Conservation (phyloP, 2,797 vertebrate species). For the Semaprochilodus insignis region DNA sequence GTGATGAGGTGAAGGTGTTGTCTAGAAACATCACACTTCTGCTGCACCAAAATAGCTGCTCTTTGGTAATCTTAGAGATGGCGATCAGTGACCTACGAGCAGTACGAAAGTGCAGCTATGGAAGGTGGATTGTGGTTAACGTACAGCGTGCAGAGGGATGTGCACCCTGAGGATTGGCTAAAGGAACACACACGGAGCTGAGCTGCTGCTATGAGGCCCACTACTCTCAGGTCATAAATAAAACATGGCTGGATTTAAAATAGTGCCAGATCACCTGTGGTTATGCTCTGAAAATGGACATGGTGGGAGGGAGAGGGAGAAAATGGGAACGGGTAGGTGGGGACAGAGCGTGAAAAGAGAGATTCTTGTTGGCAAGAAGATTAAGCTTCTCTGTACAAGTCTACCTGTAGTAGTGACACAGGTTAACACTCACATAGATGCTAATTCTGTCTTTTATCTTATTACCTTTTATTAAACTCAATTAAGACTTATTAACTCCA, state of each 20-base stretch:
- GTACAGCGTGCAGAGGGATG: background rate
- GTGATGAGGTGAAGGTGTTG: background rate
- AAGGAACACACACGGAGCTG: conserved; percentile 3
- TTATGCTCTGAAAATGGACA: conserved; percentile 9
- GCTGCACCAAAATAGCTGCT: background rate
- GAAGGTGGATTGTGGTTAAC: conserved; percentile 17
- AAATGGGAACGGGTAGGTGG: background rate
- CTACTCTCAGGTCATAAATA: conserved; percentile 29
- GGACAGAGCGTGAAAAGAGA: background rate
- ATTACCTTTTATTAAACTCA: background rate
- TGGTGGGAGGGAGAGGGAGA: background rate
- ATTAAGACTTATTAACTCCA: no score
- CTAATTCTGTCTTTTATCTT: background rate
- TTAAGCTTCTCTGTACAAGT: background rate
- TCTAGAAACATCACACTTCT: background rate
- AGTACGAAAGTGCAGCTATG: background rate
- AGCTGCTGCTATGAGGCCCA: conserved; percentile 14
- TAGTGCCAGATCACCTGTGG: conserved; percentile 12
- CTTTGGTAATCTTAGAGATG: background rate
- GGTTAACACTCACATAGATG: background rate
- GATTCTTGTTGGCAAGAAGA: background rate
- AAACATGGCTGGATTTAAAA: conserved; percentile 34
- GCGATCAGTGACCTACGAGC: conserved; percentile 1
- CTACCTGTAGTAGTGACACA: background rate
- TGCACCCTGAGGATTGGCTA: background rate